Evolutionary conservation across 2,797 vertebrate genomes (phyloP), one percentile per base, ranked within the genome.

Genomic region (Pelochelys cantorii): DNA sequence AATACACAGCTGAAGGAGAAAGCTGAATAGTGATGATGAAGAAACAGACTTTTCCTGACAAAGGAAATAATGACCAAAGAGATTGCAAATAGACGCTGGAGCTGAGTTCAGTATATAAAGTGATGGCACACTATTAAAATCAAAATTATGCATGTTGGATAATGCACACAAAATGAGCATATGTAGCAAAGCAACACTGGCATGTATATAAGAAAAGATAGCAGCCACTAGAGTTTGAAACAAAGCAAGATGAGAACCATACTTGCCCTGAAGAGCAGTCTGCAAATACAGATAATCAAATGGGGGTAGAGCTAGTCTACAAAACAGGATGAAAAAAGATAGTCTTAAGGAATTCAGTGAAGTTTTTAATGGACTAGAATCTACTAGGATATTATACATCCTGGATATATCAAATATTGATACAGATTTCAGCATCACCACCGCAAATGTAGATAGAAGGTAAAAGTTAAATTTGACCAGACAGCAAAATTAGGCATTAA

Each of bases 401-500:
- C 71, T 79, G n/a, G 4, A 0, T 75, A 62, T 86, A 55, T 2
- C 88, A 5, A 11, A 52, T 37, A 87, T 11, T 86, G 11, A 6
- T 82, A 31, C 53, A 59, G 59, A 20, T 17, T 71, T 53, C 71
- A 82, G 4, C 74, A 48, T n/a, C 15, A 65, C 57, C 10, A 55
- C 11, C 1, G 1, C 54, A 86, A 90, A 74, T 93, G 86, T 20
- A 86, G 6, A 53, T 57, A 34, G 78, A 85, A 94, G 83, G 22
- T 1, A 79, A 80, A 85, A 79, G 65, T 37, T 1, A 57, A 7
- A 83, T 37, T 90, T 92, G 81, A 86, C 71, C 91, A 94, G 86
- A 86, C 84, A 81, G 75, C 93, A 60, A 86, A 94, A 94, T 60
- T 57, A 84, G 71, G 79, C 84, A 62, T 82, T 65, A 60, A 27